A percentile compares a stretch with the other conserved stretches of the same genome.
These are phyloP conservation scores for Catalaphyllia jardinei DNA, from an alignment of 64 coral and sea anemone species.

Conservation along the genomic window DNA sequence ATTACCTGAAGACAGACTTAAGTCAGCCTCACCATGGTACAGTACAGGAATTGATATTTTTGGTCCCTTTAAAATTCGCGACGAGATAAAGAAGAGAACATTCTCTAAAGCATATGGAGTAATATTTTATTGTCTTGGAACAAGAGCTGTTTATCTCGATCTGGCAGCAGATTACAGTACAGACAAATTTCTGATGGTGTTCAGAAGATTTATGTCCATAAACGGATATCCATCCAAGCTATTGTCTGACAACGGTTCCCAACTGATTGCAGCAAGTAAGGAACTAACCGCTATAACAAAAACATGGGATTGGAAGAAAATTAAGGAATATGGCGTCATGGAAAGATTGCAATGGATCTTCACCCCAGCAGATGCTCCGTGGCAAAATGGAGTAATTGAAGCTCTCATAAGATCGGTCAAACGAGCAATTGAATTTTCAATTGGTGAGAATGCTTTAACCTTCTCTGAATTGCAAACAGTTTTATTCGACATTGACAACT, in stretches of 20 bases:
- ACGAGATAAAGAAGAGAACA: conserved; percentile 40
- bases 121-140: conserved; percentile 40
- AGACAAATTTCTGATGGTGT: no score
- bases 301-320: no score
- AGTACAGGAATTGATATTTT: not conserved
- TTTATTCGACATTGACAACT: conserved; percentile 45
- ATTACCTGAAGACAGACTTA: not conserved
- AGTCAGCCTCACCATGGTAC: not conserved
- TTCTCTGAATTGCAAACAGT: conserved; percentile 58
- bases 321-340: not conserved
- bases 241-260: no score
- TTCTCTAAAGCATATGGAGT: not conserved
- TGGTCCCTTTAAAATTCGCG: conserved; percentile 25
- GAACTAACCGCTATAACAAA: no score
- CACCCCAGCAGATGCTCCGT: conserved; percentile 57
- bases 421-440: conserved; percentile 28
- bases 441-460: conserved; percentile 27
- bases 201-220: no score
- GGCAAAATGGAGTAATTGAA: conserved; percentile 58
- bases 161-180: no score
- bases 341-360: conserved; percentile 57
- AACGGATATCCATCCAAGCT: no score
- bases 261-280: no score
- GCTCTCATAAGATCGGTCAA: conserved; percentile 62
- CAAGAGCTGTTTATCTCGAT: not conserved